A percentile compares a stretch with the other conserved stretches of the same genome.
Conservation (phyloP, 2,797 vertebrate genomes). For the Girardinus metallicus region DNA sequence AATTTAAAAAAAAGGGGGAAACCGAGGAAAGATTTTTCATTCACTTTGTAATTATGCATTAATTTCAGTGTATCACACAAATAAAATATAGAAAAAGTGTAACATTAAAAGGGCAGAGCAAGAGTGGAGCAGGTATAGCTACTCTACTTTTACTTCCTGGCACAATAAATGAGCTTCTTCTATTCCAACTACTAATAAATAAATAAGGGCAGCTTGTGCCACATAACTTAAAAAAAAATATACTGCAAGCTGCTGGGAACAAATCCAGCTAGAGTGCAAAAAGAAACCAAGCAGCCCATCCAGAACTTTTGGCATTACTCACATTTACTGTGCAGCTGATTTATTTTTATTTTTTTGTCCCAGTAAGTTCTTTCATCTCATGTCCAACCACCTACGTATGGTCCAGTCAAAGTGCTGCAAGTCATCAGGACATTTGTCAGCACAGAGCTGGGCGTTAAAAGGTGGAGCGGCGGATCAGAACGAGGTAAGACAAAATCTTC, state of each 20-base stretch:
- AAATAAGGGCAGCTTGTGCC: background rate
- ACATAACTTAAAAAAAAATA: background rate
- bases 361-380: background rate
- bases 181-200: background rate
- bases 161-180: background rate
- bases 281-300: background rate
- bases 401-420: background rate
- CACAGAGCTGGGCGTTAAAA: conserved; percentile 11
- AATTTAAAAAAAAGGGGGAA: too few relatives aligned
- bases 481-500: conserved; percentile 30
- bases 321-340: background rate
- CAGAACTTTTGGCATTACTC: background rate
- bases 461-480: conserved; percentile 22
- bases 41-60: too few relatives aligned
- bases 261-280: background rate
- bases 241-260: background rate
- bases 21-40: too few relatives aligned
- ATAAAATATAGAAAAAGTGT: too few relatives aligned
- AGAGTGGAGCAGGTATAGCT: too few relatives aligned
- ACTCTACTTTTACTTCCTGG: background rate
- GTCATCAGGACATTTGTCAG: conserved; percentile 18
- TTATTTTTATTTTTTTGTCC: background rate
- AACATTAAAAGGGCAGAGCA: too few relatives aligned
- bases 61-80: too few relatives aligned
- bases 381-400: background rate